These are phyloP conservation scores for Heliconius hewitsoni DNA, from an alignment of 1,140 invertebrate species.

Conservation along the genomic window DNA sequence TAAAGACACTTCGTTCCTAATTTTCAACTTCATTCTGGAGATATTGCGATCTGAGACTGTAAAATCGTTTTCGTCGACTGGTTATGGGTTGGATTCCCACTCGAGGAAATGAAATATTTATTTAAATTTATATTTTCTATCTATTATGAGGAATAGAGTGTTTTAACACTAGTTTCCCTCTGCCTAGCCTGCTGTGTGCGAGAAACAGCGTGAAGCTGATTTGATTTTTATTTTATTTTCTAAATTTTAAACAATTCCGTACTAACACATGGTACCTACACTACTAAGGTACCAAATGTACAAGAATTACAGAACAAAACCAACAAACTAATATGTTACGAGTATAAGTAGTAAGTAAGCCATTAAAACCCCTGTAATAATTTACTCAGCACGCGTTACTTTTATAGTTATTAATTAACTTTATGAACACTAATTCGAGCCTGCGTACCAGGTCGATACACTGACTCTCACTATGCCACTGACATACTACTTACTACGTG, in stretches of 20 bases:
- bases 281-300: neutral
- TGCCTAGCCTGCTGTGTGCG: no score
- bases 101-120: no score
- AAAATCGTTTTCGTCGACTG: no score
- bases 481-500: conserved; percentile 47
- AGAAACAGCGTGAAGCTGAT: no score
- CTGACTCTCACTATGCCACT: conserved; percentile 65
- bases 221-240: no score
- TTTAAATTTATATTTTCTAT: no score
- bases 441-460: conserved; percentile 55
- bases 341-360: neutral
- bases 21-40: no score
- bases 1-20: no score
- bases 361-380: conserved; percentile 9
- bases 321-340: neutral
- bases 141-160: no score
- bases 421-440: conserved; percentile 58
- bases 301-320: neutral
- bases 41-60: no score
- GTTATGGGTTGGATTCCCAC: no score
- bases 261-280: neutral
- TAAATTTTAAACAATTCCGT: neutral
- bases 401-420: conserved; percentile 52
- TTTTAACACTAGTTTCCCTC: no score
- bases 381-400: conserved; percentile 17